These are phyloP conservation scores for Todus mexicanus DNA, from an alignment of 2,797 vertebrate genomes.

Conservation along the genomic window DNA sequence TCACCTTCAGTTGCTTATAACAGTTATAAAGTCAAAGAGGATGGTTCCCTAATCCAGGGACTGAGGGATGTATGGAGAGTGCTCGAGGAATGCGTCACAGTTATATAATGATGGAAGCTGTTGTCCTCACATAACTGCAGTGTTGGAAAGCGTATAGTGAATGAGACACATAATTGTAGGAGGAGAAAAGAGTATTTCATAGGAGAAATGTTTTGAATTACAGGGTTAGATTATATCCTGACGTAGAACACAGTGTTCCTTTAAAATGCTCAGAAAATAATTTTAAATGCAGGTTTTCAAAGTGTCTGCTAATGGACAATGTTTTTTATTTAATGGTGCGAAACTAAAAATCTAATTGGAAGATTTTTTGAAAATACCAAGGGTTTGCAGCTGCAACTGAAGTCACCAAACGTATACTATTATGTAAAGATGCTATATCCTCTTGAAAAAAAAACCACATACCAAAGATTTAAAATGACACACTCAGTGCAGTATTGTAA, in stretches of 20 bases:
- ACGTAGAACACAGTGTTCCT: not conserved
- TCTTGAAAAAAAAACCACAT: not conserved
- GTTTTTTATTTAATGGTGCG: not conserved
- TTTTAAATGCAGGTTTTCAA: not conserved
- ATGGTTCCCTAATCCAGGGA: not conserved
- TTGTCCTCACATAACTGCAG: conserved; percentile 12
- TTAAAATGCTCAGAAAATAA: not conserved
- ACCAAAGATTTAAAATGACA: not conserved
- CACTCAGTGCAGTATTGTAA: not conserved
- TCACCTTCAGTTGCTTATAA: too few species aligned
- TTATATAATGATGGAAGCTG: conserved; percentile 26
- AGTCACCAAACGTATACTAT: not conserved
- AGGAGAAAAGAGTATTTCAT: not conserved
- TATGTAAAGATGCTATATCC: not conserved
- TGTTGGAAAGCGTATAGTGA: not conserved
- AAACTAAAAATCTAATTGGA: not conserved
- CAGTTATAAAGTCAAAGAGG: not conserved
- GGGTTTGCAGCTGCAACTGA: not conserved
- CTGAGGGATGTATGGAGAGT: not conserved
- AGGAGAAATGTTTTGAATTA: not conserved
- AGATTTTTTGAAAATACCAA: not conserved
- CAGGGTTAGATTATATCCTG: not conserved
- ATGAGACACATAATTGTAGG: not conserved
- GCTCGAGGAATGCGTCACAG: not conserved
- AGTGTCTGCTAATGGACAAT: not conserved